These are phyloP conservation scores for Galaxias olidus DNA, from an alignment of 2,797 vertebrate genomes.

Conservation along the genomic window DNA sequence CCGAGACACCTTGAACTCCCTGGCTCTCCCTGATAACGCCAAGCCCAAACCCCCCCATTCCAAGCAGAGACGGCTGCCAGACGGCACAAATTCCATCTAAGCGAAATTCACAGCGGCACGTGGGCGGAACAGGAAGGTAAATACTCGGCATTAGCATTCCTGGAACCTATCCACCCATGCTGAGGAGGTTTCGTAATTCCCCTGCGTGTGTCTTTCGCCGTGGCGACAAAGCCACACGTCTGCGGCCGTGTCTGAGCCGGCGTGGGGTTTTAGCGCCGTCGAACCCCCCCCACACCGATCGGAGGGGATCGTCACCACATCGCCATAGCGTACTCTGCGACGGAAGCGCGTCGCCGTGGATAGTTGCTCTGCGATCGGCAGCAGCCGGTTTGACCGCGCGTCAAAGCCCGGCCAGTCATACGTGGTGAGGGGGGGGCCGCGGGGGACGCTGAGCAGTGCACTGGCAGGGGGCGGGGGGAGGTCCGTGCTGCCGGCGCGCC, in stretches of 20 bases:
- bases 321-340: background rate
- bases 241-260: background rate
- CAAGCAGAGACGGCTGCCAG: background rate
- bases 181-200: constrained; percentile 35
- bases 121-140: constrained; percentile 39
- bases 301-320: background rate
- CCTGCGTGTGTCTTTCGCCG: constrained; percentile 22
- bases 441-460: background rate
- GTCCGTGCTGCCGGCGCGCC: background rate
- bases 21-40: background rate
- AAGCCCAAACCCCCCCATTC: background rate
- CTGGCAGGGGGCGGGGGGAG: background rate
- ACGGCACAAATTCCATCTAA: background rate
- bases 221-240: too few relatives aligned
- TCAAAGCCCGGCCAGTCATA: constrained; percentile 4
- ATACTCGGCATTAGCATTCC: constrained; percentile 50
- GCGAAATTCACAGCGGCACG: constrained; percentile 11
- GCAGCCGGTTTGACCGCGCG: background rate
- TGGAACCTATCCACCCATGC: constrained; percentile 41
- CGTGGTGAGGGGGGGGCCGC: too few relatives aligned
- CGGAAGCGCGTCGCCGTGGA: constrained; percentile 1
- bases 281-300: constrained; percentile 25
- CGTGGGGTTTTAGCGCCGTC: constrained; percentile 11
- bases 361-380: constrained; percentile 4
- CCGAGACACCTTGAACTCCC: background rate